Percentiles rank a stretch among this genome's conserved stretches.
Conservation (phyloP, 2,888 invertebrate species). For the Lumbricus terrestris region DNA sequence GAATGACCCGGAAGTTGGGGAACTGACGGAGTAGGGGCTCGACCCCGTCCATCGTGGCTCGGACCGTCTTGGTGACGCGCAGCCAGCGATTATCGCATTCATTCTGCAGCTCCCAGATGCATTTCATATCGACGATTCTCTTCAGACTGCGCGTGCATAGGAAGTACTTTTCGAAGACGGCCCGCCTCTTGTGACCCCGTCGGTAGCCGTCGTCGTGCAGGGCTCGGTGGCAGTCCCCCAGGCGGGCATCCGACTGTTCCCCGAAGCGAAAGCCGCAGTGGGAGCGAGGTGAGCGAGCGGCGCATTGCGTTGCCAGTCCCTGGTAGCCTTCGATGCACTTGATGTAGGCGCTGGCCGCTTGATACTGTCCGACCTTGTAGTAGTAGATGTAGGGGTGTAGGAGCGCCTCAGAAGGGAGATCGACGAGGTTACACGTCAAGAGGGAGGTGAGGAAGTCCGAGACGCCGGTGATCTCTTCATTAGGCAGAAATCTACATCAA, state of each 20-base stretch:
- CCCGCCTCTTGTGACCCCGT: background rate
- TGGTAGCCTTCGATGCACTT: constrained; percentile 16
- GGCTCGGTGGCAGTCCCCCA: constrained; percentile 22
- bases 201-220: background rate
- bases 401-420: background rate
- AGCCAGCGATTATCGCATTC: background rate
- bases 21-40: background rate
- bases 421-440: background rate
- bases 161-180: constrained; percentile 15
- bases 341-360: constrained; percentile 14
- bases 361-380: background rate
- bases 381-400: constrained; percentile 20
- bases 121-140: constrained; percentile 4
- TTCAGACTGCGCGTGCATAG: constrained; percentile 14
- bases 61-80: constrained; percentile 25
- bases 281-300: background rate
- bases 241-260: background rate
- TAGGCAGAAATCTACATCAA: background rate
- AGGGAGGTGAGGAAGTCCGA: background rate
- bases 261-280: constrained; percentile 25
- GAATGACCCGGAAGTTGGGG: constrained; percentile 27
- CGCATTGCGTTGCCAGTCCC: background rate
- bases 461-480: constrained; percentile 10
- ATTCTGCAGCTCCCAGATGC: background rate
- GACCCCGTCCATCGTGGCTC: constrained; percentile 26